A percentile compares a stretch with the other conserved stretches of the same genome.
These are phyloP conservation scores for Plectropomus leopardus DNA, from an alignment of 2,113 vertebrate species.

Conservation along the genomic window DNA sequence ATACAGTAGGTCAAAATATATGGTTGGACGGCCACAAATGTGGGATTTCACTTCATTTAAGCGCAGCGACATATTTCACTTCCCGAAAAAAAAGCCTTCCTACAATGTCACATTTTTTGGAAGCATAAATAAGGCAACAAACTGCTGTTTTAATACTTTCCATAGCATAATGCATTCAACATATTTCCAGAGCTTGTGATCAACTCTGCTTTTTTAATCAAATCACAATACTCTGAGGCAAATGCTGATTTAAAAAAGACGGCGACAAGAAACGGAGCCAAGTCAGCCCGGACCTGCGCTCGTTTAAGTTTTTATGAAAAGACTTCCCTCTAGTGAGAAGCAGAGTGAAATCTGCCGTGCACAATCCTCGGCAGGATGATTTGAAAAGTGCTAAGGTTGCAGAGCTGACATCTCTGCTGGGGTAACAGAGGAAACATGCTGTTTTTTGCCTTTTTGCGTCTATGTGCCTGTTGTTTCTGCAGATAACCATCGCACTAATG, in stretches of 20 bases:
- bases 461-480: slow-evolving; percentile 27
- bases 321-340: slow-evolving; percentile 65
- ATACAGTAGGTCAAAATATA: slow-evolving; percentile 15
- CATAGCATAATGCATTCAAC: slow-evolving; percentile 62
- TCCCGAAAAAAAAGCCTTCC: slow-evolving; percentile 20
- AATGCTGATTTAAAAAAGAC: slow-evolving; percentile 67
- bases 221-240: slow-evolving; percentile 53
- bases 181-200: slow-evolving; percentile 64
- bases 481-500: slow-evolving; percentile 55
- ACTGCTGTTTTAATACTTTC: slow-evolving; percentile 46
- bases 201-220: slow-evolving; percentile 80
- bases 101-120: slow-evolving; percentile 34
- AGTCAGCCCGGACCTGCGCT: slow-evolving; percentile 53
- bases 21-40: slow-evolving; percentile 26
- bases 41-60: slow-evolving; percentile 47
- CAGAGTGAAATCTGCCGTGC: slow-evolving; percentile 35
- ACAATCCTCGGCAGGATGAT: slow-evolving; percentile 21
- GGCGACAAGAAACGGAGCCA: slow-evolving; percentile 59
- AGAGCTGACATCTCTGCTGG: slow-evolving; percentile 21
- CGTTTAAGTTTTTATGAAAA: slow-evolving; percentile 70
- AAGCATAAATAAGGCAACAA: slow-evolving; percentile 17
- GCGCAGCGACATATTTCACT: slow-evolving; percentile 5
- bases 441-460: slow-evolving; percentile 36
- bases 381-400: slow-evolving; percentile 24
- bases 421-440: slow-evolving; percentile 3